Evolutionary conservation across 2,888 invertebrate genomes (phyloP), one percentile per base, ranked within the genome.

Genomic region (Patella ulyssiponensis): DNA sequence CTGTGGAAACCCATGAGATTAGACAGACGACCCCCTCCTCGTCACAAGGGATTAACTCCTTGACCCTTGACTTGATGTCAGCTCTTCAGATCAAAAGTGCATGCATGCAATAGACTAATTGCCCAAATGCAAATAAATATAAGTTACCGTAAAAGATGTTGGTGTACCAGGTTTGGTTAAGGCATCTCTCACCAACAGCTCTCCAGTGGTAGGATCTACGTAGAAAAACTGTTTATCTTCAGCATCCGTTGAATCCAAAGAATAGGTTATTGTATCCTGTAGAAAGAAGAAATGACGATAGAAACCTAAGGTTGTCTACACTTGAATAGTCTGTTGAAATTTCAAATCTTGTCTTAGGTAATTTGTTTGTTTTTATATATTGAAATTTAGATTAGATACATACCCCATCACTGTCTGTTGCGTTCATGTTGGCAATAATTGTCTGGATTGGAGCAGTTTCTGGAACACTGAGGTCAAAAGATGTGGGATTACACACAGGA

Each of bases 131-230:
- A 44, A 44, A 44, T 44, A 44, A 44, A 64, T 74, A 12, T 14
- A 27, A 9, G 17, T 33, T 76, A 80, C 80, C 17, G 51, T 71
- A 64, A 71, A 78, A 14, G 51, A 51, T 20, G 74, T 74, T 51
- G 78, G 76, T 53, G 75, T 71, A 23, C 71, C 71, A n/a, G 52
- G n/a, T n/a, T 53, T 44, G 9, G 33, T 33, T 52, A 79, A 75
- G 1, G 73, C 15, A 44, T 64, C 72, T 11, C 53, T 75, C 12
- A 77, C 75, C 44, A 73, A 69, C 15, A 77, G 27, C n/a, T 72
- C 69, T 23, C 79, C 79, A 69, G 12, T 20, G 15, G 15, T 53
- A 33, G 75, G 71, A 17, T 71, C 72, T 27, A 58, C 69, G 58
- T 64, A 73, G 52, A 71, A 79, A 58, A 74, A 75, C 33, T 78